Conservation (phyloP, 1,140 invertebrate species). For the Trissolcus basalis region DNA sequence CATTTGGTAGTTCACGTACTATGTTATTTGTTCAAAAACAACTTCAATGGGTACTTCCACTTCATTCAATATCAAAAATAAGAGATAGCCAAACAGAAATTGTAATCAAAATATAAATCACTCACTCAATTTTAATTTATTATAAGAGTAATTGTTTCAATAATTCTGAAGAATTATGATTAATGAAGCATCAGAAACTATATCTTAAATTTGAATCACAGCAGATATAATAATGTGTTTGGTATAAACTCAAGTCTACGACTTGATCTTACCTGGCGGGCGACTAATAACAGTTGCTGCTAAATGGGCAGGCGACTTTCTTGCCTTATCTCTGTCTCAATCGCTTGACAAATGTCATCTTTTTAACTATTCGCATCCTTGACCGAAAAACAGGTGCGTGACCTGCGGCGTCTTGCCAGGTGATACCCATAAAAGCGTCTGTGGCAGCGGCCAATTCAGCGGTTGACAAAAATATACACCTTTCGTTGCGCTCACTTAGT, state of each 20-base stretch:
- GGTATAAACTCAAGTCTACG: background rate
- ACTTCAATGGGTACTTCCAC: background rate
- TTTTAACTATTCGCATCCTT: constrained; percentile 24
- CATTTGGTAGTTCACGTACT: constrained; percentile 20
- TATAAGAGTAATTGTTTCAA: no score
- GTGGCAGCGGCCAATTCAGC: constrained; percentile 22
- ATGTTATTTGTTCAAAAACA: background rate
- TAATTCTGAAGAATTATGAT: background rate
- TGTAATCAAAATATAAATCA: no score
- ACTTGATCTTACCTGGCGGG: background rate
- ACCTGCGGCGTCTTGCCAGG: constrained; percentile 41
- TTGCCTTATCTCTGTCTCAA: constrained; percentile 10
- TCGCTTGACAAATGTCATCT: constrained; percentile 24
- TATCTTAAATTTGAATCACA: background rate
- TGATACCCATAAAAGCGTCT: constrained; percentile 37
- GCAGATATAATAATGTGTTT: background rate
- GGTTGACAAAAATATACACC: constrained; percentile 33
- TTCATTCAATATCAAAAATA: background rate
- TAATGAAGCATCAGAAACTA: no score
- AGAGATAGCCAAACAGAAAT: no score
- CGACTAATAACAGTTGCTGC: constrained; percentile 7
- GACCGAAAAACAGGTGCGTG: constrained; percentile 50
- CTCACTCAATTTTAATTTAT: no score
- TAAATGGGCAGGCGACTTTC: no score
- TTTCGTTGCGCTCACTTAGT: constrained; percentile 46